These are phyloP conservation scores for Myodes glareolus DNA, from an alignment of 2,113 vertebrate species.

Conservation along the genomic window DNA sequence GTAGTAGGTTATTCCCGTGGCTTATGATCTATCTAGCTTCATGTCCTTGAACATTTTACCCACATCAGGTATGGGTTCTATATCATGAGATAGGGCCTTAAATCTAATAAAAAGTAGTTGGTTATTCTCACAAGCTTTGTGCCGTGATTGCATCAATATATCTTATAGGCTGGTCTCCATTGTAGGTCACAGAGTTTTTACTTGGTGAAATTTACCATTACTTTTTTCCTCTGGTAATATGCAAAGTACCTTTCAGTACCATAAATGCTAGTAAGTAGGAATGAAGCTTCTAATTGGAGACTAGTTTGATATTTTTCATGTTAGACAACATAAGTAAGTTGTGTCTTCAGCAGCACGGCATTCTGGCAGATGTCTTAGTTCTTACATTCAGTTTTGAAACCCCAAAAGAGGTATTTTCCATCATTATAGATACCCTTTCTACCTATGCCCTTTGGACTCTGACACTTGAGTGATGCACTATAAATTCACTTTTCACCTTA, in stretches of 20 bases:
- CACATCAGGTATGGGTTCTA: not conserved
- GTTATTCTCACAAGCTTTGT: not conserved
- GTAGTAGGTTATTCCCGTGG: not conserved
- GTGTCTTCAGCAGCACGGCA: not conserved
- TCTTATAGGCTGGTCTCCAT: not conserved
- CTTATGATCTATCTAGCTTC: not conserved
- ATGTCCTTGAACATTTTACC: too few relatives aligned
- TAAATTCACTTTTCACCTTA: not conserved
- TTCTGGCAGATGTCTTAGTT: not conserved
- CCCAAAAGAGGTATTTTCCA: not conserved
- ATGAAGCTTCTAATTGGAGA: not conserved
- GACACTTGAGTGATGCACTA: too few relatives aligned
- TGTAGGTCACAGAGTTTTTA: not conserved
- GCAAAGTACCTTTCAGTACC: not conserved
- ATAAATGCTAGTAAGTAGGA: not conserved
- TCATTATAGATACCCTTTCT: not conserved
- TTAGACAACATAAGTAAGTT: not conserved
- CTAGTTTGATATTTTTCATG: not conserved
- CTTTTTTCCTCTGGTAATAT: not conserved
- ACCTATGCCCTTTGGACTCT: not conserved
- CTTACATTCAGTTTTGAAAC: not conserved
- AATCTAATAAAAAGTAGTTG: not conserved
- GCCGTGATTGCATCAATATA: not conserved
- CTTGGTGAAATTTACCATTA: not conserved
- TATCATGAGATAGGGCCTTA: not conserved